A percentile compares a stretch with the other conserved stretches of the same genome.
Evolutionary conservation across 2,797 vertebrate genomes (phyloP).

Genomic region (Myotis daubentonii): DNA sequence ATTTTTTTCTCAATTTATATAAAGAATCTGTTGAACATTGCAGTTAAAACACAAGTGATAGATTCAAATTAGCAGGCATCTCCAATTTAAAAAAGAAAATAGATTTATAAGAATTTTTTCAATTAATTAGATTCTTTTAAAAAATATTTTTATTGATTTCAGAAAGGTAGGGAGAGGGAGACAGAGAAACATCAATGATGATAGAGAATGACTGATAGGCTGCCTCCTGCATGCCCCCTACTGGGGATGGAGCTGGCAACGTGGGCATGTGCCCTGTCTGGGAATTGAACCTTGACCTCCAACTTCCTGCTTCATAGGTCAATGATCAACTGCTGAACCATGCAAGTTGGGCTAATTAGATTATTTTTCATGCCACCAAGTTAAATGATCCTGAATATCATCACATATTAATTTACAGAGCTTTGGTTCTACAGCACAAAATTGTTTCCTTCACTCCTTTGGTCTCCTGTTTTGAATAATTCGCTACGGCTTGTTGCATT

Average conservation of each 20-base stretch:
- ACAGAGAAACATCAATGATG: too few species aligned
- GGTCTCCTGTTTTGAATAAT: constrained; percentile 59
- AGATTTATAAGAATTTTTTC: constrained; percentile 53
- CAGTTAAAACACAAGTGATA: constrained; percentile 4
- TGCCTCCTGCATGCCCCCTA: too few species aligned
- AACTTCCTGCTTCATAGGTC: too few species aligned
- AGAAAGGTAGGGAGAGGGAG: too few species aligned
- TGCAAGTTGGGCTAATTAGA: not conserved
- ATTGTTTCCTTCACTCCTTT: not conserved
- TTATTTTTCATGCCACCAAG: not conserved
- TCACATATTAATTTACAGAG: constrained; percentile 10
- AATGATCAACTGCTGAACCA: too few species aligned
- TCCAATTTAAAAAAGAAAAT: constrained; percentile 63
- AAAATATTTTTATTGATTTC: too few species aligned
- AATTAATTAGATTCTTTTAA: constrained; percentile 37
- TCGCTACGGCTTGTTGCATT: not conserved
- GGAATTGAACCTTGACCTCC: too few species aligned
- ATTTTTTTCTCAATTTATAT: constrained; percentile 38
- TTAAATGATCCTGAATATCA: constrained; percentile 31
- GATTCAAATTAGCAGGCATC: constrained; percentile 16
- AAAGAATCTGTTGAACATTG: constrained; percentile 14
- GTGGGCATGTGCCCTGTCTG: too few species aligned
- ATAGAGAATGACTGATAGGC: too few species aligned
- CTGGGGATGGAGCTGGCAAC: too few species aligned
- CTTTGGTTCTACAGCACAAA: constrained; percentile 10